Evolutionary conservation across 1,140 invertebrate genomes (phyloP), one percentile per base, ranked within the genome.

Genomic region (Coelopa frigida): DNA sequence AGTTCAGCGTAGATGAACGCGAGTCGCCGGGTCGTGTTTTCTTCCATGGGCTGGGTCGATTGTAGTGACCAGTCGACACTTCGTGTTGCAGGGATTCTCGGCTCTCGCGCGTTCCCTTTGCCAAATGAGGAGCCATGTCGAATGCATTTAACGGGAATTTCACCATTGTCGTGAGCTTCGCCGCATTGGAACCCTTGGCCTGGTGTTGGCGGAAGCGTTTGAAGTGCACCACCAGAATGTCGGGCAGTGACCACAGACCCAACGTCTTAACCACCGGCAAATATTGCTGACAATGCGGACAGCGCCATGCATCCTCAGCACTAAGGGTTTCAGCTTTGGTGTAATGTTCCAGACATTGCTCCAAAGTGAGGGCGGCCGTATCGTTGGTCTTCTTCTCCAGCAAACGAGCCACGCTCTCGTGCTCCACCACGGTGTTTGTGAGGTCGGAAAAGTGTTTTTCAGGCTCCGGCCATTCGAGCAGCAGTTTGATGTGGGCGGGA

Each of bases 191-290:
- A 23, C 82, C 81, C 53, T 81, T 80, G 1, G 78, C 72, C 38
- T 80, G 79, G 58, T 79, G 75, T 77, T 98, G 93, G 56, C 91
- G 80, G 72, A 98, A 98, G 48, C 94, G 78, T 66, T 98, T 98
- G 33, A 98, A 78, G 72, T 98, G 94, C 53, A 98, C 88, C 23
- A 98, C 90, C 39, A 98, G 75, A 44, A 98, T 87, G 66, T 95
- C 90, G 0, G 94, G 95, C 33, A 96, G 71, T 0, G 92, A 91
- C 92, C 94, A 97, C 4, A 98, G 78, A 5, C 89, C 90, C 4
- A 98, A 75, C 36, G 91, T 93, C 71, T 96, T 97, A 2, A 94
- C 85, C 14, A 92, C 89, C 49, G 94, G 88, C 68, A 94, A 87
- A 58, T 93, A 92, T 55, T 87, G 80, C 64, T 93, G 89, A 66